These are phyloP conservation scores for Metridium senile DNA, from an alignment of 92 coral and sea anemone species.

Conservation along the genomic window DNA sequence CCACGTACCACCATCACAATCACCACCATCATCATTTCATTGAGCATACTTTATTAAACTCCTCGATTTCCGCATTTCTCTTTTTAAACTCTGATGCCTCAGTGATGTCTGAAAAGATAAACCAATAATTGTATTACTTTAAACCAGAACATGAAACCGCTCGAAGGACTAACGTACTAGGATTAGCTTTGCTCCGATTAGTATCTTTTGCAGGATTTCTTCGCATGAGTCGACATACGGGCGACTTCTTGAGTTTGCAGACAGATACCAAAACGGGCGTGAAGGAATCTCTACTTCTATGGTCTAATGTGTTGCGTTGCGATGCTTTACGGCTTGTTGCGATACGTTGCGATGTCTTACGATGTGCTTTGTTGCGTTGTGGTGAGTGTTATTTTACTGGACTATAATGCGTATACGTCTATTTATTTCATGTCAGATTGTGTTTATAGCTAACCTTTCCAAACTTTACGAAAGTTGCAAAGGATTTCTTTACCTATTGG, in stretches of 20 bases:
- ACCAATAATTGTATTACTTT: neutral
- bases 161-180: neutral
- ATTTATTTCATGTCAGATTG: too few species aligned
- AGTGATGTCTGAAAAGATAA: conserved; percentile 28
- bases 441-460: conserved; percentile 35
- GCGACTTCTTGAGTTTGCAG: too few species aligned
- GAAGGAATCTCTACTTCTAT: too few species aligned
- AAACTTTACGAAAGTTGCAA: too few species aligned
- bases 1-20: neutral
- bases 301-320: too few species aligned
- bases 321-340: neutral
- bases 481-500: too few species aligned
- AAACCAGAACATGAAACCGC: neutral
- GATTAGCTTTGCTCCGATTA: neutral
- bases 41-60: conserved; percentile 56
- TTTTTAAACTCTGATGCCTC: conserved; percentile 58
- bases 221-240: too few species aligned
- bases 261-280: too few species aligned
- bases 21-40: neutral
- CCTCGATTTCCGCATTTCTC: conserved; percentile 51
- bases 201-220: neutral
- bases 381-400: too few species aligned
- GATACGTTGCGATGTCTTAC: neutral
- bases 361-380: neutral
- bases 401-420: too few species aligned